Evolutionary conservation across 1,140 invertebrate species (phyloP), one percentile per base, ranked within the genome.

Genomic region (Aplysia californica): DNA sequence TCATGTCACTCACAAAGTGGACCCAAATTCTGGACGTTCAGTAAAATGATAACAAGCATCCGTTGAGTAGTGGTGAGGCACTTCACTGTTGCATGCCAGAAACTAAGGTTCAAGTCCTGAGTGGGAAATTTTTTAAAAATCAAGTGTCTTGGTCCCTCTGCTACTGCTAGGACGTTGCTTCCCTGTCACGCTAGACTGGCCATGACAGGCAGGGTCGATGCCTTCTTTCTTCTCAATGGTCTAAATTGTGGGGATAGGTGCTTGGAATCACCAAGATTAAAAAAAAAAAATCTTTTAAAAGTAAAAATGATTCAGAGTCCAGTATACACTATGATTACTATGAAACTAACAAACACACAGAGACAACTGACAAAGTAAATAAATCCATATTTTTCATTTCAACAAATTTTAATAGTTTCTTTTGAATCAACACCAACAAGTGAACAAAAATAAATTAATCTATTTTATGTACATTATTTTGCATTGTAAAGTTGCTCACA

Each of bases 401-500:
- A 61, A 61, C n/a, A 61, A 61, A 61, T 61, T 61, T 61, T 31
- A 61, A 31, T 26, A 31, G 21, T 29, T 29, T 61, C n/a, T 20
- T 61, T 5, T 61, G 5, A 26, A 26, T 61, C 58, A 61, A 26
- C 58, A 61, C 29, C 6, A 61, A 61, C 58, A 61, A 2, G 1
- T 5, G 10, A 18, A 15, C 3, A 61, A 26, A 61, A 10, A 20
- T 26, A 20, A n/a, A n/a, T n/a, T n/a, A n/a, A n/a, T n/a, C n/a
- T n/a, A 20, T 29, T 23, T 4, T 65, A 36, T 65, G 61, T 65
- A 65, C 61, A 65, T 35, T n/a, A 33, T 2, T 36, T 65, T 65
- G 61, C 61, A 65, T 65, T 65, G 61, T 36, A n/a, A 65, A 35
- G 61, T 65, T 65, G 61, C 61, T 35, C n/a, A 50, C n/a, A 50